phyloP scores from a whole-genome alignment of 1,140 invertebrate genomes.

The Anthonomus grandis region DNA sequence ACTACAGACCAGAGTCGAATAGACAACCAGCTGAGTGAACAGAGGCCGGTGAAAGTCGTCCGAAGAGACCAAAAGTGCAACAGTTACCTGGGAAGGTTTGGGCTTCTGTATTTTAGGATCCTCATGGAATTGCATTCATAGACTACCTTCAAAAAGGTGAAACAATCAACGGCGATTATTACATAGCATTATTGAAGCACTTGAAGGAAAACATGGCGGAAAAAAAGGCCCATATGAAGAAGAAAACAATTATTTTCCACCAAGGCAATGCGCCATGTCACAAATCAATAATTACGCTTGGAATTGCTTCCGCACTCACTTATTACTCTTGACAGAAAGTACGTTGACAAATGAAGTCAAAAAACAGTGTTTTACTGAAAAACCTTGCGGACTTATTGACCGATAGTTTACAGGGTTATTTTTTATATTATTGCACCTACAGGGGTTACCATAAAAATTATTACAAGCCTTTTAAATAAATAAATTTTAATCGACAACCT shows the following conservation, averaged over 20 bases:
- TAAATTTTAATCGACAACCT: no score
- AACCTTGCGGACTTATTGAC: no score
- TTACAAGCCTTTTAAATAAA: no score
- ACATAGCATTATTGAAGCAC: not conserved
- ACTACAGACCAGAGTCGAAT: slow-evolving; percentile 44
- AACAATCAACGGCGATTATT: slow-evolving; percentile 3
- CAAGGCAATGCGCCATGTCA: not conserved
- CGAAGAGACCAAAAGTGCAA: slow-evolving; percentile 34
- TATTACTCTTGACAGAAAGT: no score
- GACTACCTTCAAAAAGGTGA: not conserved
- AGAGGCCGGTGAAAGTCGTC: slow-evolving; percentile 35
- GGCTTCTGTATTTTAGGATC: slow-evolving; percentile 39
- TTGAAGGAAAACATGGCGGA: not conserved
- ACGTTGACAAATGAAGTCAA: no score
- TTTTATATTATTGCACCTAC: no score
- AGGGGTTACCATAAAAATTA: no score
- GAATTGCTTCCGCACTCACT: no score
- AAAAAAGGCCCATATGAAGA: not conserved
- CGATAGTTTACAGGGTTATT: no score
- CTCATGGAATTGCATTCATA: not conserved
- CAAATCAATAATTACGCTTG: not conserved
- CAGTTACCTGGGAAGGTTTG: slow-evolving; percentile 38
- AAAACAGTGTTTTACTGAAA: no score
- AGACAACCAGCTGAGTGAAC: slow-evolving; percentile 43
- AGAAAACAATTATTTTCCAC: no score